Conservation (phyloP, 2,888 invertebrate species). For the Eristalis tenax region DNA sequence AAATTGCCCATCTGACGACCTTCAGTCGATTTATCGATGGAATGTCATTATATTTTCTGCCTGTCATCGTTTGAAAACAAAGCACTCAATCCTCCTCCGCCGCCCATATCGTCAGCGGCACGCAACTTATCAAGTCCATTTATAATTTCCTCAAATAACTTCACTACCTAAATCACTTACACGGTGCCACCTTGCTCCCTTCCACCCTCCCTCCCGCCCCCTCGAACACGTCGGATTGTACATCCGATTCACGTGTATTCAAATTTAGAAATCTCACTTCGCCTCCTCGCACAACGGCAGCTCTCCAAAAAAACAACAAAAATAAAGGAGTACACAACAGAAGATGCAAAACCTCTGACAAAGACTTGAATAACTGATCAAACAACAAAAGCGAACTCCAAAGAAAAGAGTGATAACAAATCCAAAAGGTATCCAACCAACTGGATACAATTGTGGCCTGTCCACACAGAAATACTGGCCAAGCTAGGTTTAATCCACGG, state of each 20-base stretch:
- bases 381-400: background rate
- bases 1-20: background rate
- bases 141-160: slow-evolving; percentile 11
- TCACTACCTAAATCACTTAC: slow-evolving; percentile 27
- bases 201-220: background rate
- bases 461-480: slow-evolving; percentile 36
- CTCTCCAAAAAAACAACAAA: background rate
- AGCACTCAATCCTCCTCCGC: background rate
- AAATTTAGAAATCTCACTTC: slow-evolving; percentile 37
- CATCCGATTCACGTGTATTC: slow-evolving; percentile 49
- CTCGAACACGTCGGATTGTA: background rate
- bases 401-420: slow-evolving; percentile 61
- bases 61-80: slow-evolving; percentile 4
- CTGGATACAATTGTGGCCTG: slow-evolving; percentile 57
- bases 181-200: background rate
- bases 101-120: slow-evolving; percentile 8
- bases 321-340: slow-evolving; percentile 12
- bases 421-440: slow-evolving; percentile 23
- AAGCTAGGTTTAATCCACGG: background rate
- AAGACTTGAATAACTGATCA: slow-evolving; percentile 37
- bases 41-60: background rate
- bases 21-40: background rate
- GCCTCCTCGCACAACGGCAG: background rate
- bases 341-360: slow-evolving; percentile 2
- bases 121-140: slow-evolving; percentile 30